Percentiles rank a stretch among this genome's conserved stretches.
Conservation (phyloP, 2,113 vertebrate genomes). For the Proterorhinus semilunaris region DNA sequence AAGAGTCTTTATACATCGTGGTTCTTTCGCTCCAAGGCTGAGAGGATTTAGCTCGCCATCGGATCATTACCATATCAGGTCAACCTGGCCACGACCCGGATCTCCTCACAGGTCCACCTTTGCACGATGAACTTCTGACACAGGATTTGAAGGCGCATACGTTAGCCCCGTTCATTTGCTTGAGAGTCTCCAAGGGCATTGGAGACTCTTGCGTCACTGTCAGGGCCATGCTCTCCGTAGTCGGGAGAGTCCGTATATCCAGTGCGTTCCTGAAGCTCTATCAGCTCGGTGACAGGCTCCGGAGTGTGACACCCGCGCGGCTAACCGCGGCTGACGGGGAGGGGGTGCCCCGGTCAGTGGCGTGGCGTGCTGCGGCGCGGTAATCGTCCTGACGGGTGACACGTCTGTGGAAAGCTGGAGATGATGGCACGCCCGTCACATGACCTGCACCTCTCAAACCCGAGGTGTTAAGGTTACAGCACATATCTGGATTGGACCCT, state of each 20-base stretch:
- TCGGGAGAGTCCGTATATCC: neutral
- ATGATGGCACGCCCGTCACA: slow-evolving; percentile 56
- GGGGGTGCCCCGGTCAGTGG: slow-evolving; percentile 21
- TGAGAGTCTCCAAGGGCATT: neutral
- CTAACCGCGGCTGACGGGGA: slow-evolving; percentile 51
- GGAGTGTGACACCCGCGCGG: slow-evolving; percentile 36
- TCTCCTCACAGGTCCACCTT: too few relatives aligned
- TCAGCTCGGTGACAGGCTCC: slow-evolving; percentile 49
- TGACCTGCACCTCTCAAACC: slow-evolving; percentile 47
- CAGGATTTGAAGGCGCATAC: neutral
- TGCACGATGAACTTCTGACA: too few relatives aligned
- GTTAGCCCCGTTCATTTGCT: neutral
- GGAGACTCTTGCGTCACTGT: neutral
- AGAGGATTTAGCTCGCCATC: too few relatives aligned
- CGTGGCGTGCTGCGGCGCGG: slow-evolving; percentile 17
- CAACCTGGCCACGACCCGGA: too few relatives aligned
- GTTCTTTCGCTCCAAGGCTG: too few relatives aligned
- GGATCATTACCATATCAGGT: too few relatives aligned
- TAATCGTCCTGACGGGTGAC: slow-evolving; percentile 74
- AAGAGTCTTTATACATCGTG: too few relatives aligned
- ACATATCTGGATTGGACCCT: too few relatives aligned
- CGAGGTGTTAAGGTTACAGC: neutral
- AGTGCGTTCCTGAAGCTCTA: slow-evolving; percentile 22
- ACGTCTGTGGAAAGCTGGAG: slow-evolving; percentile 63
- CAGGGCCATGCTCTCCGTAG: neutral